phyloP scores from a whole-genome alignment of 2,113 vertebrate genomes.

The Pangasianodon hypophthalmus region DNA sequence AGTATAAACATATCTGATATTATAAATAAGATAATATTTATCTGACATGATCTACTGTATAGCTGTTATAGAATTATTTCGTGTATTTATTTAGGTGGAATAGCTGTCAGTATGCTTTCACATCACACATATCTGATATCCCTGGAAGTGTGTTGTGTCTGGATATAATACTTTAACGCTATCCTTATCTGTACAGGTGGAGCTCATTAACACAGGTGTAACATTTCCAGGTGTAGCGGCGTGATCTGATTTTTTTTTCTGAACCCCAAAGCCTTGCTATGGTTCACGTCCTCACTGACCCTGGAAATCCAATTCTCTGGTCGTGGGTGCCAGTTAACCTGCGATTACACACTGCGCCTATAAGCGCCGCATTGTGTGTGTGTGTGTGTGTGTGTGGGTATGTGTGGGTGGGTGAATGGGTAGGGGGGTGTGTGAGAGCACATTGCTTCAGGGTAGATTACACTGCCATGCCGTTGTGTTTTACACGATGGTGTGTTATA shows the following conservation, averaged over 20 bases:
- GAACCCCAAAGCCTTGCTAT: neutral
- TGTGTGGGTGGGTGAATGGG: neutral
- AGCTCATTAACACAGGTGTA: neutral
- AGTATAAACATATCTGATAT: too few relatives aligned
- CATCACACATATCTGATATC: too few relatives aligned
- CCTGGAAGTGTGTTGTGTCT: too few relatives aligned
- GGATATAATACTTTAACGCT: too few relatives aligned
- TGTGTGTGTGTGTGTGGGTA: neutral
- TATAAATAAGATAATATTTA: too few relatives aligned
- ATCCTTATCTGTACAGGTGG: too few relatives aligned
- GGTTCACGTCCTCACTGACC: slow-evolving; percentile 12
- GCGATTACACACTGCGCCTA: slow-evolving; percentile 7
- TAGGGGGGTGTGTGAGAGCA: neutral
- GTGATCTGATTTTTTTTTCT: neutral
- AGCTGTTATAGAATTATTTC: too few relatives aligned
- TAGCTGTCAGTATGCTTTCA: too few relatives aligned
- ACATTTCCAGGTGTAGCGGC: neutral
- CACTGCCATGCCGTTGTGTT: neutral
- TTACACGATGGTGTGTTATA: slow-evolving; percentile 16
- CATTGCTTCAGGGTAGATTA: neutral
- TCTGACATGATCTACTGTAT: too few relatives aligned
- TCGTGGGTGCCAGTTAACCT: slow-evolving; percentile 25
- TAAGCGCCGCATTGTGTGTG: neutral
- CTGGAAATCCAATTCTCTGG: slow-evolving; percentile 35
- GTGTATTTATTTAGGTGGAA: too few relatives aligned